Percentiles rank a stretch among this genome's conserved stretches.
These are phyloP conservation scores for Drosophila longiperda DNA, from an alignment of 2,888 invertebrate genomes.

Conservation along the genomic window DNA sequence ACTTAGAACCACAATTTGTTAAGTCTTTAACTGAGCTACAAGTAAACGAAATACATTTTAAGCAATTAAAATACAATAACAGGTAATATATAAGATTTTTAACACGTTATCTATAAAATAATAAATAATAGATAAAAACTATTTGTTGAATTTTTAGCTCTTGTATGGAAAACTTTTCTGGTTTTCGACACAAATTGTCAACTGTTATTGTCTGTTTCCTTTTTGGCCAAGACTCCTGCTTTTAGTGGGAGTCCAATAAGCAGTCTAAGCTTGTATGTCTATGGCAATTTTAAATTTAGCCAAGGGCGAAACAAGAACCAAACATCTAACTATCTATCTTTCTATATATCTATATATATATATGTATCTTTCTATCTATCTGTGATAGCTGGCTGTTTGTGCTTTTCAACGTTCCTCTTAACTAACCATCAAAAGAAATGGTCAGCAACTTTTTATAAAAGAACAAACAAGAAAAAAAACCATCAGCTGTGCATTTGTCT, in stretches of 20 bases:
- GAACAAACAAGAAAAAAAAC: slow-evolving; percentile 63
- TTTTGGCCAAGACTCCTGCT: neutral
- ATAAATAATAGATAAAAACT: neutral
- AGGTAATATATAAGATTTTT: neutral
- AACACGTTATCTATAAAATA: neutral
- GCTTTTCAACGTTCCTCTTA: slow-evolving; percentile 56
- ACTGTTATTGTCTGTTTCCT: neutral
- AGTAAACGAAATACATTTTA: neutral
- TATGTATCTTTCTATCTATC: slow-evolving; percentile 18
- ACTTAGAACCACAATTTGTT: slow-evolving; percentile 21
- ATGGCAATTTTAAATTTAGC: slow-evolving; percentile 46
- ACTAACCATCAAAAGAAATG: slow-evolving; percentile 72
- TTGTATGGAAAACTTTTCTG: neutral
- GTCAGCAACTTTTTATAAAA: slow-evolving; percentile 64
- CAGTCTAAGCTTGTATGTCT: slow-evolving; percentile 17
- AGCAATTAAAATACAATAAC: neutral
- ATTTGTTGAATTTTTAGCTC: neutral
- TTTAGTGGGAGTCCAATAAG: slow-evolving; percentile 2
- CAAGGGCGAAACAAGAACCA: slow-evolving; percentile 27
- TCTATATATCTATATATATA: neutral
- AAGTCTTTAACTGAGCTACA: neutral
- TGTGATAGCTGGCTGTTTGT: slow-evolving; percentile 20
- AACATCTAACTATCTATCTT: slow-evolving; percentile 6
- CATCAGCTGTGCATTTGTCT: slow-evolving; percentile 48
- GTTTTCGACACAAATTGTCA: neutral